Conservation (phyloP, 2,888 invertebrate species). For the Periphyllus acericola region DNA sequence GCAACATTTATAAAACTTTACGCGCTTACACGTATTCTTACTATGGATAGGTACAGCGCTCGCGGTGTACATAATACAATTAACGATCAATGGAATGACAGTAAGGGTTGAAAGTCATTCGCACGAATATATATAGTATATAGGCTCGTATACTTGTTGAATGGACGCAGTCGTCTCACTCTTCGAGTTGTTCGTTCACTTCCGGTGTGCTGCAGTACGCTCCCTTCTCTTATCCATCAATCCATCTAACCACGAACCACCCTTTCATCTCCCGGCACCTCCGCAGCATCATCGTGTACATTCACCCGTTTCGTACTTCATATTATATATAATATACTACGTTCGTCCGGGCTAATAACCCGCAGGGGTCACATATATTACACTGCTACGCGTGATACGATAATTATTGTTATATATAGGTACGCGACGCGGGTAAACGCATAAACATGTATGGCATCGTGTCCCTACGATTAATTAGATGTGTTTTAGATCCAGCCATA, state of each 20-base stretch:
- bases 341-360: not conserved
- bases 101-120: constrained; percentile 35
- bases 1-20: not conserved
- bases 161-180: constrained; percentile 48
- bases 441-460: not conserved
- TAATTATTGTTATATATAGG: not conserved
- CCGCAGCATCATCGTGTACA: not conserved
- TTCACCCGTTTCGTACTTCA: constrained; percentile 1
- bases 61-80: not conserved
- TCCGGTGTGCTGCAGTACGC: constrained; percentile 21
- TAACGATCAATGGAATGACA: constrained; percentile 21
- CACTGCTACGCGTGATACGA: not conserved
- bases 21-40: not conserved
- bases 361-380: not conserved
- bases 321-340: not conserved
- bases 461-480: not conserved
- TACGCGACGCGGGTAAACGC: not conserved
- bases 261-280: too few species aligned
- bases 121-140: constrained; percentile 30
- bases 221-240: not conserved
- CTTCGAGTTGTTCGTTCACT: constrained; percentile 54
- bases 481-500: not conserved
- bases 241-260: not conserved
- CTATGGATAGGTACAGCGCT: not conserved
- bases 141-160: constrained; percentile 54